A percentile compares a stretch with the other conserved stretches of the same genome.
phyloP scores from a whole-genome alignment of 1,140 invertebrate genomes.

The Conus betulinus region DNA sequence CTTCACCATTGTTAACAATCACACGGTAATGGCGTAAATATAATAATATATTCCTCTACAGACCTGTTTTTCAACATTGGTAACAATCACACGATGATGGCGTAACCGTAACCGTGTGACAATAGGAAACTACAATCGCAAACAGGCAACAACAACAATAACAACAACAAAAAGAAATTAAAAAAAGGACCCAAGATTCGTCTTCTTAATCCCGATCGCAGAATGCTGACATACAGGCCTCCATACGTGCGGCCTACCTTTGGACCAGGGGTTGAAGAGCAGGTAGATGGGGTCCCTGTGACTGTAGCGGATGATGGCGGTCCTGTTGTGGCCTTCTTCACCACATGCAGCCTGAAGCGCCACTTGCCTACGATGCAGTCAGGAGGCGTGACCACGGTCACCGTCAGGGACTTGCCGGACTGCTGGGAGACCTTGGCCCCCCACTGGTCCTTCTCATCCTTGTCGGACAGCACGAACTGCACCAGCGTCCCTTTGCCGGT shows the following conservation, averaged over 20 bases:
- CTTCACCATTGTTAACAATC: too few relatives aligned
- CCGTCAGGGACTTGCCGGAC: slow-evolving; percentile 40
- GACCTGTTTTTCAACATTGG: too few relatives aligned
- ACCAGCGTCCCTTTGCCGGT: slow-evolving; percentile 88
- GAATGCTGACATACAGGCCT: too few relatives aligned
- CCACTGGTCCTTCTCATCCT: slow-evolving; percentile 74
- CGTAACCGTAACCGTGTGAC: too few relatives aligned
- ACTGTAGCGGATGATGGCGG: slow-evolving; percentile 80
- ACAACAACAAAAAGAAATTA: too few relatives aligned
- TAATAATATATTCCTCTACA: too few relatives aligned
- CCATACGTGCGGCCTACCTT: slow-evolving; percentile 81
- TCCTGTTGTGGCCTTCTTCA: slow-evolving; percentile 78
- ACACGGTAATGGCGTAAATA: too few relatives aligned
- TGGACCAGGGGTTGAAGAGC: slow-evolving; percentile 92
- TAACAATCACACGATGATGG: too few relatives aligned
- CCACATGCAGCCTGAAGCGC: slow-evolving; percentile 88
- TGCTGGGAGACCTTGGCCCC: slow-evolving; percentile 68
- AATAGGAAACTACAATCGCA: too few relatives aligned
- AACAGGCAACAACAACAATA: too few relatives aligned
- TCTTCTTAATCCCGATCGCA: slow-evolving; percentile 27
- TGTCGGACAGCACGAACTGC: slow-evolving; percentile 81
- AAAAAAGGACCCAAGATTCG: too few relatives aligned
- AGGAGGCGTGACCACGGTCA: slow-evolving; percentile 75
- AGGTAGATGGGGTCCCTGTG: slow-evolving; percentile 83
- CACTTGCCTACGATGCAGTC: slow-evolving; percentile 89